Evolutionary conservation across 2,113 vertebrate species (phyloP).

Genomic region (Ibidorhyncha struthersii): DNA sequence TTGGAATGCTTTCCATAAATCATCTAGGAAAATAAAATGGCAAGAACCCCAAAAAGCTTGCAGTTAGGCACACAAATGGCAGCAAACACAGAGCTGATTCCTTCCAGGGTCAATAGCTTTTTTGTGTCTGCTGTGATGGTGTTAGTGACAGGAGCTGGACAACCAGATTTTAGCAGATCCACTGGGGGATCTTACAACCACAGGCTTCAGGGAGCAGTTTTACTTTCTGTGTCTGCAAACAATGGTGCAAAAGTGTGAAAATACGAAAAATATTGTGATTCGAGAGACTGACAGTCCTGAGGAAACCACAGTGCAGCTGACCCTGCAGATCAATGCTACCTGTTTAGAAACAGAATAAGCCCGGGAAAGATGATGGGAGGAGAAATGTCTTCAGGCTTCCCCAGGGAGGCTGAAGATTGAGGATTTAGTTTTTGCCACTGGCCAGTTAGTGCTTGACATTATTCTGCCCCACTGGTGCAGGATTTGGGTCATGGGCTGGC

Average conservation of each 20-base stretch:
- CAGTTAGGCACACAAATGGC: not conserved
- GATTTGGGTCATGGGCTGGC: not conserved
- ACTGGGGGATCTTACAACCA: not conserved
- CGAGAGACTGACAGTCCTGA: not conserved
- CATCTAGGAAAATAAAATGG: not conserved
- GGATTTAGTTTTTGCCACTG: not conserved
- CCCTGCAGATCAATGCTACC: not conserved
- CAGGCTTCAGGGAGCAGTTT: not conserved
- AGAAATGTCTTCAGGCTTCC: not conserved
- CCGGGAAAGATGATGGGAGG: not conserved
- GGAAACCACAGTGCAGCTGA: not conserved
- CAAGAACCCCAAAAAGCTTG: not conserved
- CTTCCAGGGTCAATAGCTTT: not conserved
- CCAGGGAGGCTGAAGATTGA: not conserved
- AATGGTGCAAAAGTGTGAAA: not conserved
- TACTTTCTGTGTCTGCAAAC: not conserved
- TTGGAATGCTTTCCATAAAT: not conserved
- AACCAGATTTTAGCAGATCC: not conserved
- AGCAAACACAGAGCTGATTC: not conserved
- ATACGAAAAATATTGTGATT: not conserved
- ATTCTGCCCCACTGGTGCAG: not conserved
- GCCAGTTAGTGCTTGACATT: not conserved
- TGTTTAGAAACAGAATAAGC: not conserved
- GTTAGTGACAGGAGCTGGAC: not conserved
- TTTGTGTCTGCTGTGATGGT: accelerated